These are phyloP conservation scores for Temnothorax ravouxi DNA, from an alignment of 2,888 invertebrate species.

Conservation along the genomic window DNA sequence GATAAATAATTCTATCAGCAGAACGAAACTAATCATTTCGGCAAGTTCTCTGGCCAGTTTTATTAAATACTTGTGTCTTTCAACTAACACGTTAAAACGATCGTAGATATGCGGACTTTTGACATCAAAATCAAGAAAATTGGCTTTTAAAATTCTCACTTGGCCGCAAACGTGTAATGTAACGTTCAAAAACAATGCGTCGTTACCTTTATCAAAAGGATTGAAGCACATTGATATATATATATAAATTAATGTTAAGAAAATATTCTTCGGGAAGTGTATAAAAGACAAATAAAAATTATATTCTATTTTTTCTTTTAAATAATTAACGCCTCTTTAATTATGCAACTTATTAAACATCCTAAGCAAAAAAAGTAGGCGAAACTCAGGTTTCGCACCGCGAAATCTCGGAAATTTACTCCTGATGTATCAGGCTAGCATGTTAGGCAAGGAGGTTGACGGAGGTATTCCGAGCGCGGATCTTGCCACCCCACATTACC, in stretches of 20 bases:
- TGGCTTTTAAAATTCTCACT: slow-evolving; percentile 23
- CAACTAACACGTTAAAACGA: slow-evolving; percentile 29
- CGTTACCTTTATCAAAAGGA: slow-evolving; percentile 28
- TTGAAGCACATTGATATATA: neutral
- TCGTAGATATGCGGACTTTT: neutral
- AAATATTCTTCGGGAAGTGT: neutral
- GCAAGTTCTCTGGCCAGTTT: slow-evolving; percentile 15
- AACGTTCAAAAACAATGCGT: slow-evolving; percentile 17
- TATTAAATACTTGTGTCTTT: slow-evolving; percentile 20
- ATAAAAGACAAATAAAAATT: neutral
- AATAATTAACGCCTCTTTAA: neutral
- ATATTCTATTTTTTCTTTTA: neutral
- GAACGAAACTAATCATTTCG: slow-evolving; percentile 20
- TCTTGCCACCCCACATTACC: too few species aligned
- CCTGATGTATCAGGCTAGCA: too few species aligned
- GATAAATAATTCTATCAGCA: slow-evolving; percentile 26
- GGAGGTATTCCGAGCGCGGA: too few species aligned
- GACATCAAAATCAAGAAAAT: slow-evolving; percentile 10
- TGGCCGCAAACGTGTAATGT: slow-evolving; percentile 29
- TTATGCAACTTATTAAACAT: neutral
- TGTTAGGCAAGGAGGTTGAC: too few species aligned
- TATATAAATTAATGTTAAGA: neutral
- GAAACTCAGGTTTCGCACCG: too few species aligned
- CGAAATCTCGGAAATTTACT: too few species aligned
- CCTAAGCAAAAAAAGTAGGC: neutral